A percentile compares a stretch with the other conserved stretches of the same genome.
Conservation (phyloP, 92 coral and sea anemone genomes). For the Metridium senile region DNA sequence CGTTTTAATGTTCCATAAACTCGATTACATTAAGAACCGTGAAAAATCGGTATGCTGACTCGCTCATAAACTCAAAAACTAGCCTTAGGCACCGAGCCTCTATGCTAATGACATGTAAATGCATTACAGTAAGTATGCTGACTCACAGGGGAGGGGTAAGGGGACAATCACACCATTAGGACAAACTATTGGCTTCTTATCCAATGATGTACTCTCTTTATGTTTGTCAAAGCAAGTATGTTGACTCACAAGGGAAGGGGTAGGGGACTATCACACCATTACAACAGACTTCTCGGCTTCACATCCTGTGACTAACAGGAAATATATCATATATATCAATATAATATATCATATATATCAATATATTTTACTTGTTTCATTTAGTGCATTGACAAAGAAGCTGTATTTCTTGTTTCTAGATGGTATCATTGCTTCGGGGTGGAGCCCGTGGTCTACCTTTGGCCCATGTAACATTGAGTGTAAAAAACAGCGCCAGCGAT, state of each 20-base stretch:
- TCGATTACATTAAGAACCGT: no score
- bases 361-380: not conserved
- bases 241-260: not conserved
- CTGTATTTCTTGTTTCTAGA: conserved; percentile 8
- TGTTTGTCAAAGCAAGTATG: conserved; percentile 70
- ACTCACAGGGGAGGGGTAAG: not conserved
- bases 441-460: conserved; percentile 86
- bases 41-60: not conserved
- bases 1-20: no score
- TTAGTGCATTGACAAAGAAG: no score
- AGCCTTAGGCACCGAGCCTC: no score
- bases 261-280: no score
- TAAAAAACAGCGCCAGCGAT: conserved; percentile 76
- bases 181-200: conserved; percentile 67
- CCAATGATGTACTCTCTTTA: conserved; percentile 68
- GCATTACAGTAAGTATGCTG: no score
- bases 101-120: no score
- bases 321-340: no score
- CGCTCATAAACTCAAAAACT: no score
- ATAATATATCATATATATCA: not conserved
- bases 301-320: no score
- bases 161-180: conserved; percentile 64
- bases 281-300: no score
- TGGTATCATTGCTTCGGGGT: conserved; percentile 45
- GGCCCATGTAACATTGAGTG: conserved; percentile 83